Percentiles rank a stretch among this genome's conserved stretches.
phyloP scores from a whole-genome alignment of 2,113 vertebrate species.

The Copsychus sechellarum region DNA sequence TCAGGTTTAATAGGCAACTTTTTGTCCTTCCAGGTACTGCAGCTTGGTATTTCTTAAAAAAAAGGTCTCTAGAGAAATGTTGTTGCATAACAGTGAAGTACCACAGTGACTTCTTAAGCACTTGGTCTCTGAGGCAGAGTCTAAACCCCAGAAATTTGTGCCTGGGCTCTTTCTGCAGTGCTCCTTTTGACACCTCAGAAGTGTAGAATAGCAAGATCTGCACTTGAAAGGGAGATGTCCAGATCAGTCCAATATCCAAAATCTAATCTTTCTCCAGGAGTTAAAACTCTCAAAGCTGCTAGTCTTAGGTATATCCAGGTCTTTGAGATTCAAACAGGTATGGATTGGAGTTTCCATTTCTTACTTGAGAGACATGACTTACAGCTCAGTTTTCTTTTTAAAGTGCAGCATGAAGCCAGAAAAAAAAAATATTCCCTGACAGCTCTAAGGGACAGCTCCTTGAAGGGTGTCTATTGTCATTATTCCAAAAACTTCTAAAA shows the following conservation, averaged over 20 bases:
- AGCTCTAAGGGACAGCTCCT: slow-evolving; percentile 2
- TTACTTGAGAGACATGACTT: background rate
- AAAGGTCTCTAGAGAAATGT: background rate
- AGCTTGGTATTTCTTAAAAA: background rate
- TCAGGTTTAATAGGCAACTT: background rate
- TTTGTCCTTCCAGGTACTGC: background rate
- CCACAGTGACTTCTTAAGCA: background rate
- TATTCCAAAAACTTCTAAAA: slow-evolving; percentile 1
- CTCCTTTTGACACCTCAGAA: background rate
- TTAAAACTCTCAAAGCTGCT: background rate
- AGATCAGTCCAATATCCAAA: background rate
- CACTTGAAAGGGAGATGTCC: background rate
- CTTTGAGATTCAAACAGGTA: background rate
- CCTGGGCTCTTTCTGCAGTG: background rate
- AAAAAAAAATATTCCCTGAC: background rate
- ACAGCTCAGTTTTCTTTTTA: background rate
- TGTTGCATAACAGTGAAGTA: background rate
- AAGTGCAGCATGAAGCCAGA: background rate
- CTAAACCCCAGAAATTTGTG: background rate
- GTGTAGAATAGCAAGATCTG: background rate
- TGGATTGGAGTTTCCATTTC: background rate
- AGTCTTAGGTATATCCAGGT: background rate
- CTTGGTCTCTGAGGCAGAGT: background rate
- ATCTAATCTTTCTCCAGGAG: background rate
- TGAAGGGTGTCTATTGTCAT: background rate